Conservation (phyloP, 1,140 invertebrate species). For the Zeugodacus cucurbitae region DNA sequence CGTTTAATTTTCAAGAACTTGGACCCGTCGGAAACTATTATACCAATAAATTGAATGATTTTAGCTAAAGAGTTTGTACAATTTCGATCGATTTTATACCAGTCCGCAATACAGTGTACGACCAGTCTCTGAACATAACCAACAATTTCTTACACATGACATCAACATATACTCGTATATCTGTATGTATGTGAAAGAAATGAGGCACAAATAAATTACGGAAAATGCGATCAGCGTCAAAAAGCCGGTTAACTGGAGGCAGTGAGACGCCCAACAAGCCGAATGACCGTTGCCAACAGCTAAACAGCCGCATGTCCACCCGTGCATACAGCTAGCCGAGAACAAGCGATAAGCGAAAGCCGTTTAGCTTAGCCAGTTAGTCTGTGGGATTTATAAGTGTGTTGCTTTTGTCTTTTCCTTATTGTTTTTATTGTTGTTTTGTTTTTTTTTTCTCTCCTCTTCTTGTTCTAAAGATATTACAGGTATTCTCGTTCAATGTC, state of each 20-base stretch:
- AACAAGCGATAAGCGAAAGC: slow-evolving; percentile 7
- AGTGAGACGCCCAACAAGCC: slow-evolving; percentile 17
- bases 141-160: neutral
- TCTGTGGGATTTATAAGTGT: slow-evolving; percentile 26
- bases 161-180: neutral
- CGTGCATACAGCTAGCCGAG: neutral
- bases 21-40: no score
- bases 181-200: neutral
- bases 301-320: neutral
- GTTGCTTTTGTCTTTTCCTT: neutral
- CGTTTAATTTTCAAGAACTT: no score
- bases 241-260: slow-evolving; percentile 27
- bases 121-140: neutral
- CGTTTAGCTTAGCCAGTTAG: slow-evolving; percentile 37
- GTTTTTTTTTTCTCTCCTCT: neutral
- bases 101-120: neutral
- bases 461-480: slow-evolving; percentile 19
- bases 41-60: no score
- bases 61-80: no score
- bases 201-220: slow-evolving; percentile 35
- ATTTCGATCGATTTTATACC: no score
- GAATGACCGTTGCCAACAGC: neutral
- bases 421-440: neutral
- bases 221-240: slow-evolving; percentile 33
- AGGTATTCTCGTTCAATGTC: slow-evolving; percentile 31